Conservation (phyloP, 2,888 invertebrate species). For the Ligdia adustata region DNA sequence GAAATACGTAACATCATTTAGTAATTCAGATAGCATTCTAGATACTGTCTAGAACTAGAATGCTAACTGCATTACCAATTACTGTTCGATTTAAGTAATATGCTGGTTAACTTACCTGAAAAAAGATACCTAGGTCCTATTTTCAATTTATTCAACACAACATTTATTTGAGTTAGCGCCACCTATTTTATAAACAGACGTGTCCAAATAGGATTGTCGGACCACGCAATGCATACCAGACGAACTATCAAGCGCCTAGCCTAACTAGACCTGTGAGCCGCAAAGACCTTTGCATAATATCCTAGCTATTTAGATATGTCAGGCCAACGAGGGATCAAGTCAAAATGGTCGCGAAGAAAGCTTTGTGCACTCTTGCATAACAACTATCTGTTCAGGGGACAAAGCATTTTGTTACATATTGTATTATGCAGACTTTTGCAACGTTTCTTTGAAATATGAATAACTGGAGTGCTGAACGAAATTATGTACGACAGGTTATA, state of each 20-base stretch:
- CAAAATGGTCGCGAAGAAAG: conserved; percentile 22
- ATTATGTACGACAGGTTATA: no score
- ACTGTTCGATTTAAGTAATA: no score
- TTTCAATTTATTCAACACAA: conserved; percentile 34
- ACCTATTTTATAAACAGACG: conserved; percentile 25
- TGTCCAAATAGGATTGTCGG: conserved; percentile 44
- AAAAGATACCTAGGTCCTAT: no score
- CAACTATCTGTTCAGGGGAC: conserved; percentile 3
- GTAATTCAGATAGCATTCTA: no score
- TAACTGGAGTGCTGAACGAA: no score
- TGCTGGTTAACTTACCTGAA: no score
- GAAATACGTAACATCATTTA: no score
- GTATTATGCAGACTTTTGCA: conserved; percentile 1
- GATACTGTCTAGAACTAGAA: no score
- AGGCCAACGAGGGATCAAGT: conserved; percentile 11
- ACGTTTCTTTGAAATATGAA: background rate
- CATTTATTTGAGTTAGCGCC: conserved; percentile 36
- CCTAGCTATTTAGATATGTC: background rate
- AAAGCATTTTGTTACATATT: conserved; percentile 12
- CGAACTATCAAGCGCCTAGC: conserved; percentile 32
- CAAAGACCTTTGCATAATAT: background rate
- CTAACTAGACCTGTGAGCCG: conserved; percentile 13
- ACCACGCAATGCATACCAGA: conserved; percentile 46
- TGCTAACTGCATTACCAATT: no score
- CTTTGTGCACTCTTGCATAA: conserved; percentile 34